phyloP scores from a whole-genome alignment of 2,797 vertebrate species.

The Microcaecilia unicolor region DNA sequence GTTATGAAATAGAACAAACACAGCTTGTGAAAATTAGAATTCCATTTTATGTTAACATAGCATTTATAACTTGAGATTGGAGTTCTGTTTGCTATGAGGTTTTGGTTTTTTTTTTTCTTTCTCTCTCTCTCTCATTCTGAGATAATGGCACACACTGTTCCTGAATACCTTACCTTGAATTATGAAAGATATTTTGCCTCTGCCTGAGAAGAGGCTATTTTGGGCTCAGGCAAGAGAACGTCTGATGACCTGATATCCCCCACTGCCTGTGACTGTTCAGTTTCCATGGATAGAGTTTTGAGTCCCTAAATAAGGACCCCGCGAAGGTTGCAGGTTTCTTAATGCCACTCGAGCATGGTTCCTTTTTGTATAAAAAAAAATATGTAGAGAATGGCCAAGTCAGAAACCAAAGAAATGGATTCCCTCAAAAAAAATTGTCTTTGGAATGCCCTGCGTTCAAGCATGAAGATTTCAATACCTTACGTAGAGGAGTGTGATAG shows the following conservation, averaged over 20 bases:
- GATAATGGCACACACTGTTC: too few relatives aligned
- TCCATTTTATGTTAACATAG: too few relatives aligned
- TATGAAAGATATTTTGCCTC: neutral
- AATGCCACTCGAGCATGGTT: neutral
- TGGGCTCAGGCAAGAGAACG: neutral
- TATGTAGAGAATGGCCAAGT: neutral
- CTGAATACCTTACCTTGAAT: too few relatives aligned
- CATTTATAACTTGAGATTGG: too few relatives aligned
- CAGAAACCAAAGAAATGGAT: neutral
- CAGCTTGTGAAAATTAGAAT: too few relatives aligned
- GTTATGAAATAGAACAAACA: too few relatives aligned
- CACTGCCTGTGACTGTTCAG: neutral
- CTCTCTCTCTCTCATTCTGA: too few relatives aligned
- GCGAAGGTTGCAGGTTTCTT: neutral
- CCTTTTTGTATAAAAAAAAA: neutral
- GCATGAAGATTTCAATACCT: too few relatives aligned
- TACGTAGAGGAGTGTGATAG: too few relatives aligned
- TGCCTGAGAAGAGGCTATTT: slow-evolving; percentile 6
- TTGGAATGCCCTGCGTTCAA: too few relatives aligned
- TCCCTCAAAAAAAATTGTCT: neutral
- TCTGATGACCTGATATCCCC: neutral
- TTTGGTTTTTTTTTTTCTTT: too few relatives aligned
- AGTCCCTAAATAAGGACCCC: neutral
- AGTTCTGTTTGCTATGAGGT: too few relatives aligned
- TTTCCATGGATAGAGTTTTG: neutral